A percentile compares a stretch with the other conserved stretches of the same genome.
Evolutionary conservation across 2,113 vertebrate genomes (phyloP).

Genomic region (Ondatra zibethicus): DNA sequence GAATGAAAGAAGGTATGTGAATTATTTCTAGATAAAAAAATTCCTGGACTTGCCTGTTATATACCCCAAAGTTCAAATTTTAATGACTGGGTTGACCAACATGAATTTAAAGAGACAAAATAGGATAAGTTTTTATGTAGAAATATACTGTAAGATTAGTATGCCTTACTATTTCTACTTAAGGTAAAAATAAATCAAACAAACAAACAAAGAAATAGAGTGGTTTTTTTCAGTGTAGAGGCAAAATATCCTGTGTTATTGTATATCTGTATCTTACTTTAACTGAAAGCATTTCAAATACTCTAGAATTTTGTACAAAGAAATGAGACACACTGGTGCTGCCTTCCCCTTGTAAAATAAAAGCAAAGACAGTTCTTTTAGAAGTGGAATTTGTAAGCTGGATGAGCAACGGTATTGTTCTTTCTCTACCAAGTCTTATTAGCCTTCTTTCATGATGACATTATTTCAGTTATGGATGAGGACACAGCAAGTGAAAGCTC

Average conservation of each 20-base stretch:
- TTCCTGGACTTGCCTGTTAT: background rate
- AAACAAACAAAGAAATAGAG: background rate
- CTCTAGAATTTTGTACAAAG: slow-evolving; percentile 1
- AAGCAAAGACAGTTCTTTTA: slow-evolving; percentile 33
- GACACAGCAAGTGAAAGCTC: background rate
- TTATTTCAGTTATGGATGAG: background rate
- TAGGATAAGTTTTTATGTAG: background rate
- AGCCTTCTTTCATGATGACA: background rate
- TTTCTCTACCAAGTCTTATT: background rate
- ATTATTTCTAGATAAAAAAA: background rate
- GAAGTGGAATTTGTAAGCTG: background rate
- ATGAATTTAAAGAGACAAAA: background rate
- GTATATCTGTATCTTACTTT: background rate
- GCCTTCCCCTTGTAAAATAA: slow-evolving; percentile 13
- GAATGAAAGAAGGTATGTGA: background rate
- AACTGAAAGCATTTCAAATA: background rate
- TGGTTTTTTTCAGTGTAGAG: background rate
- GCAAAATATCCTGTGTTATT: background rate
- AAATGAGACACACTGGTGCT: background rate
- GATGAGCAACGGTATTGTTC: background rate
- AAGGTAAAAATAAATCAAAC: background rate
- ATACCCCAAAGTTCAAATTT: background rate
- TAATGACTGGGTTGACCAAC: background rate
- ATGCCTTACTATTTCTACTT: background rate
- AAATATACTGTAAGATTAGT: background rate